phyloP scores from a whole-genome alignment of 2,888 invertebrate genomes.

The Lepidocyrtinus sp. region DNA sequence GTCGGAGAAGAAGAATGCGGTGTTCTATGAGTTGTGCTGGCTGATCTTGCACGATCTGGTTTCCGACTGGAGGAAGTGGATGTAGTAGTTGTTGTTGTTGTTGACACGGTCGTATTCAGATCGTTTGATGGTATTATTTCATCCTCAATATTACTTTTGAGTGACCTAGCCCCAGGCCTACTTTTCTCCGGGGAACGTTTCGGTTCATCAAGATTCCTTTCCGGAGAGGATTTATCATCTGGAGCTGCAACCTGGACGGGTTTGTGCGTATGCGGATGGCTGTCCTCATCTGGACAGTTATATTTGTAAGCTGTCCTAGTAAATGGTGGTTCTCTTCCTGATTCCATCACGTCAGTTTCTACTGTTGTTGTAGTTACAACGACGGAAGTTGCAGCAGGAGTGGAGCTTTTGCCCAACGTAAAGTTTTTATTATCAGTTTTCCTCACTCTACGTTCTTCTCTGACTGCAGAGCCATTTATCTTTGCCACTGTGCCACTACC shows the following conservation, averaged over 20 bases:
- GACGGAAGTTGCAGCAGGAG: not conserved
- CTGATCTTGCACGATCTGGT: constrained; percentile 13
- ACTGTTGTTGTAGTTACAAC: not conserved
- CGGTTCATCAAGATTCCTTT: constrained; percentile 47
- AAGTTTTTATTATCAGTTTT: constrained; percentile 46
- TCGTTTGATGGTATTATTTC: constrained; percentile 49
- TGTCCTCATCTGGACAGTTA: constrained; percentile 63
- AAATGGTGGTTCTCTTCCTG: constrained; percentile 66
- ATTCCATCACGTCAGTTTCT: constrained; percentile 64
- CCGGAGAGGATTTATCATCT: constrained; percentile 39
- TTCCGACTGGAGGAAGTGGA: not conserved
- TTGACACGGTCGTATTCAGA: too few species aligned
- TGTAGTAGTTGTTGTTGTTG: constrained; percentile 5
- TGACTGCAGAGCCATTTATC: constrained; percentile 43
- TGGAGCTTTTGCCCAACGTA: not conserved
- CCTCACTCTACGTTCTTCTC: constrained; percentile 28
- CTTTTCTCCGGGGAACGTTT: constrained; percentile 45
- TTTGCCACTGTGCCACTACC: constrained; percentile 45
- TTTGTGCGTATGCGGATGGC: constrained; percentile 29
- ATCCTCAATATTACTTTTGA: constrained; percentile 49
- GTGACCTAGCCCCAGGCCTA: constrained; percentile 10
- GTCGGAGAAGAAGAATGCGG: not conserved
- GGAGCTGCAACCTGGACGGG: not conserved
- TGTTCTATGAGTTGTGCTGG: constrained; percentile 6
- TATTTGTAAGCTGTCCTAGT: constrained; percentile 63